A percentile compares a stretch with the other conserved stretches of the same genome.
phyloP scores from a whole-genome alignment of 2,113 vertebrate species.

The Epinephelus moara region DNA sequence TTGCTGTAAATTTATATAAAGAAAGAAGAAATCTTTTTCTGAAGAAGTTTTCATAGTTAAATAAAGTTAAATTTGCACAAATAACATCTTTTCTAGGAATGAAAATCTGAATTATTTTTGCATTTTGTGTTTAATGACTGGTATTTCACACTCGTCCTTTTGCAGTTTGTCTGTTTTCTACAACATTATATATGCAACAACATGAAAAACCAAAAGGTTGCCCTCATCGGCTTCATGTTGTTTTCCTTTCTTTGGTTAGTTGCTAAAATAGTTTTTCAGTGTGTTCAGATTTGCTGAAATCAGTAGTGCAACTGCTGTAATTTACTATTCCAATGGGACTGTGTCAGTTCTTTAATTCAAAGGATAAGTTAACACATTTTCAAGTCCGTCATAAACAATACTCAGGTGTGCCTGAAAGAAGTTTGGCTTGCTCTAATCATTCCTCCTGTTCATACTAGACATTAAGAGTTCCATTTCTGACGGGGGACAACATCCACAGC shows the following conservation, averaged over 20 bases:
- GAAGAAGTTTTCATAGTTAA: not conserved
- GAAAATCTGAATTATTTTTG: not conserved
- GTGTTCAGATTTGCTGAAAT: not conserved
- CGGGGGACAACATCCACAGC: not conserved
- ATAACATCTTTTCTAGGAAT: not conserved
- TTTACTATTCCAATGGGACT: not conserved
- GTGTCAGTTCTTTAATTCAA: not conserved
- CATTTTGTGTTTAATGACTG: not conserved
- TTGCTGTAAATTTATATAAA: conserved; percentile 19
- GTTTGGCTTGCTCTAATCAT: not conserved
- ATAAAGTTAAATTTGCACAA: not conserved
- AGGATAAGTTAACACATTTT: not conserved
- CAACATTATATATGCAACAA: conserved; percentile 1
- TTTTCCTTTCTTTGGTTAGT: not conserved
- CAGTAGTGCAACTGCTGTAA: not conserved
- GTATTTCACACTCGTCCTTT: not conserved
- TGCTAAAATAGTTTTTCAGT: not conserved
- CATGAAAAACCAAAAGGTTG: not conserved
- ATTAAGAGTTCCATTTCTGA: not conserved
- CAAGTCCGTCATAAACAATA: not conserved
- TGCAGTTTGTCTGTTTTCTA: not conserved
- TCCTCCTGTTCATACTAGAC: not conserved
- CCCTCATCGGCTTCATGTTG: not conserved
- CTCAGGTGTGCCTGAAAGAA: not conserved
- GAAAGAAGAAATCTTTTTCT: conserved; percentile 2